Evolutionary conservation across 1,140 invertebrate genomes (phyloP), one percentile per base, ranked within the genome.

Genomic region (Drosophila persimilis): DNA sequence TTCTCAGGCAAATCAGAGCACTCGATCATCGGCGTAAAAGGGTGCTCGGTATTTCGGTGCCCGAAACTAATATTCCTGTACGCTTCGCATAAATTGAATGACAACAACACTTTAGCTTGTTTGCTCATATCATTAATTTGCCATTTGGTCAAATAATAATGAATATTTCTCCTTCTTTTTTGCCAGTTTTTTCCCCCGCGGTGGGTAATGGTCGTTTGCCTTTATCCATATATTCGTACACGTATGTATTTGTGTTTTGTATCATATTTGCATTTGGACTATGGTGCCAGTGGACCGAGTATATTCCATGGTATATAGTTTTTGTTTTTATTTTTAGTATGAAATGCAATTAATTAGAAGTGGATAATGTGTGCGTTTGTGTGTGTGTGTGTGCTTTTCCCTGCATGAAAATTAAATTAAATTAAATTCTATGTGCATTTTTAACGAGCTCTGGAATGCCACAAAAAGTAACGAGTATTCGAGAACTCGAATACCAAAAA

Each of bases 311-410:
- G 31, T 5, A 13, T 39, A 45, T 66, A 57, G 57, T 62, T 57
- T 44, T 54, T 60, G 58, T 51, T 54, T 44, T 54, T 60, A 48
- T 51, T 54, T 20, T 57, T 31, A 45, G 44, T 60, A 22, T 59
- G 64, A 61, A 63, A 78, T 66, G 70, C 64, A 74, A 78, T 84
- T 78, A 83, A 83, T 83, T 83, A 72, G 65, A 84, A 78, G 61
- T 70, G 64, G 66, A 69, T 69, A 69, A 55, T 69, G 48, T 70
- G 57, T 44, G 63, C 48, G 50, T 48, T 31, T 29, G 50, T 46
- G 41, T 55, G 51, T 62, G 9, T 57, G 56, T 70, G 57, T 44
- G 63, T 47, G 48, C 41, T 17, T 29, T 24, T 46, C 43, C 46
- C 51, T 55, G 26, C 55, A 29, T 43, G 39, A 41, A 54, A 39